phyloP scores from a whole-genome alignment of 2,888 invertebrate genomes.

The Ennomos erosarius region DNA sequence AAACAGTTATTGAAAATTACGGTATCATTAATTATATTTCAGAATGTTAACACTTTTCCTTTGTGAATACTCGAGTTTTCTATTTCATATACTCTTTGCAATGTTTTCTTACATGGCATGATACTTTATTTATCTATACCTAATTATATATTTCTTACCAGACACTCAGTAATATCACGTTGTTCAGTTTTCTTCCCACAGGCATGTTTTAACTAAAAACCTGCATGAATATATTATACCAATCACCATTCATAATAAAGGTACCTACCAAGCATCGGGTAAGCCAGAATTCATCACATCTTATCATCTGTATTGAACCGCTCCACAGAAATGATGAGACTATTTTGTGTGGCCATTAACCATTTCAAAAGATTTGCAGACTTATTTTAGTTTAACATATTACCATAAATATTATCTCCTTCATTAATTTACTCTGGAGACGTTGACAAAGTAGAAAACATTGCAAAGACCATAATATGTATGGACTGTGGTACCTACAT shows the following conservation, averaged over 20 bases:
- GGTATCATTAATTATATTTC: too few relatives aligned
- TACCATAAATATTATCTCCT: conserved; percentile 23
- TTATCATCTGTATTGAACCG: conserved; percentile 52
- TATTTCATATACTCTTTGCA: conserved; percentile 75
- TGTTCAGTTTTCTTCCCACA: conserved; percentile 54
- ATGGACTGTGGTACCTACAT: conserved; percentile 3
- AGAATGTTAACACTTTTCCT: conserved; percentile 29
- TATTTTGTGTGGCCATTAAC: conserved; percentile 79
- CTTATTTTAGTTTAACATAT: conserved; percentile 35
- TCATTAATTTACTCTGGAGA: conserved; percentile 26
- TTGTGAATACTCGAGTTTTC: conserved; percentile 48
- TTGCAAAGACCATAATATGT: conserved; percentile 77
- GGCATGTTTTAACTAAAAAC: conserved; percentile 65
- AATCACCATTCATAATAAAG: conserved; percentile 42
- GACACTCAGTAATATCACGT: conserved; percentile 53
- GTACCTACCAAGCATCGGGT: conserved; percentile 48
- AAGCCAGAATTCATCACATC: conserved; percentile 59
- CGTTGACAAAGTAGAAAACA: conserved; percentile 65
- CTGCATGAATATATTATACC: conserved; percentile 64
- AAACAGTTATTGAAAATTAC: too few relatives aligned
- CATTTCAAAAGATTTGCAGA: conserved; percentile 42
- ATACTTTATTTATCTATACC: conserved; percentile 44
- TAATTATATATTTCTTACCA: conserved; percentile 16
- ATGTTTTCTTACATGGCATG: conserved; percentile 78
- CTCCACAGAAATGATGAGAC: conserved; percentile 61